Evolutionary conservation across 2,113 vertebrate genomes (phyloP), one percentile per base, ranked within the genome.

Genomic region (Salvelinus fontinalis): DNA sequence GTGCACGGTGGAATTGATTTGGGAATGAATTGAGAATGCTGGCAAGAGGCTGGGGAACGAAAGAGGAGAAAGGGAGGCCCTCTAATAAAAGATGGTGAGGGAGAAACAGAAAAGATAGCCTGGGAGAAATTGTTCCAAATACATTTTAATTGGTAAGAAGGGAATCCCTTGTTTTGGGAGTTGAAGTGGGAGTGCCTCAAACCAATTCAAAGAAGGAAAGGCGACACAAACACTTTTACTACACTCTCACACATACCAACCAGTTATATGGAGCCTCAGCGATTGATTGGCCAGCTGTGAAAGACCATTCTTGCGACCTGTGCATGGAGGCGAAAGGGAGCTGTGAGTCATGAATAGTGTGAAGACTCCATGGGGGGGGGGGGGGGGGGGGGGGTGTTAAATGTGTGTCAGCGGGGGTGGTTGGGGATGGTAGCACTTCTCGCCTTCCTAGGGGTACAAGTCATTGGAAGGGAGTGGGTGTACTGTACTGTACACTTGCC

Each of bases 61-160:
- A 18, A 18, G 48, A 16, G 18, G 22, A 68, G 48, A 82, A 54
- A 49, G 44, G 26, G 81, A 69, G 77, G 73, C 49, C 76, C 74
- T 79, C 74, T 69, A 79, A 31, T 51, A 74, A 75, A 69, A 64
- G 71, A 73, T 68, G 78, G 26, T 39, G 71, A 49, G 57, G 80
- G 65, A 82, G 67, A 18, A n/a, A 68, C 14, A 18, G 14, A 68
- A 84, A 79, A 81, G 77, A 81, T 79, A 77, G 80, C 75, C 31
- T 71, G 24, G 64, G 73, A 79, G 62, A 75, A 77, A 80, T 49
- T 13, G 59, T 77, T 79, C 79, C 75, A 77, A 77, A 79, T 65
- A 75, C 62, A 77, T 81, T 83, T 79, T 86, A 86, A 83, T 83
- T 83, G 84, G 79, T 68, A 57, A 59, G 78, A 74, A 69, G 76